Base-by-base conservation (phyloP, 2,888 invertebrate genomes). In the Brachypterus glaber region DNA sequence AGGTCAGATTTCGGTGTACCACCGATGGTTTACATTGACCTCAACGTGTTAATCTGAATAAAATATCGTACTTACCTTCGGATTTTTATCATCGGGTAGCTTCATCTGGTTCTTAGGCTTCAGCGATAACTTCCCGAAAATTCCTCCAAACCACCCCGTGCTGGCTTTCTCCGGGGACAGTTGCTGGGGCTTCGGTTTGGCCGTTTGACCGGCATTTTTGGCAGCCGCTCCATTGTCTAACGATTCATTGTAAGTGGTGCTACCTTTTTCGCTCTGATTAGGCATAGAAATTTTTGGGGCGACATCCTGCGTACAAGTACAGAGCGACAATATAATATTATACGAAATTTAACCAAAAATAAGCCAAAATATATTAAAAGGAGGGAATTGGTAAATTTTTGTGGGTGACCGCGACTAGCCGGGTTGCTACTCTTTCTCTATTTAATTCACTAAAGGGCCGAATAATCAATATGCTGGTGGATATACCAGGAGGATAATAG, bases 81-180 rank as follows among this genome's bases (percentile, higher is more conserved):
- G 91, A 70, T 93, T 85, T 64, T 83, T 91, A 68, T 95, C 93
- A 68, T 93, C 92, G 1, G 95, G 93, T 51, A 95, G 71, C 58
- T 86, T 91, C 90, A 92, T 92, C 73, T 92, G 91, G 72, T 91
- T 92, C 67, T 87, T 89, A 30, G 86, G 81, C 51, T 84, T 82
- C 36, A 84, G 73, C 13, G 85, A 74, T 41, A 90, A 71, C 66
- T 86, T 87, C 63, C 78, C 85, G 70, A 87, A 85, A 53, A 91
- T 73, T 34, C 89, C 88, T 44, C 88, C 88, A 57, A 92, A 82
- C 87, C 91, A 90, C 38, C 87, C 81, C 8, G 63, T 59, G 16
- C 55, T 57, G 17, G 49, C 47, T 37, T 54, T 54, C 14, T 50
- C 53, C 33, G 41, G 44, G 2, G 43, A 36, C 2, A 47, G 38